A percentile compares a stretch with the other conserved stretches of the same genome.
phyloP scores from a whole-genome alignment of 1,140 invertebrate species.

The Ooceraea biroi region DNA sequence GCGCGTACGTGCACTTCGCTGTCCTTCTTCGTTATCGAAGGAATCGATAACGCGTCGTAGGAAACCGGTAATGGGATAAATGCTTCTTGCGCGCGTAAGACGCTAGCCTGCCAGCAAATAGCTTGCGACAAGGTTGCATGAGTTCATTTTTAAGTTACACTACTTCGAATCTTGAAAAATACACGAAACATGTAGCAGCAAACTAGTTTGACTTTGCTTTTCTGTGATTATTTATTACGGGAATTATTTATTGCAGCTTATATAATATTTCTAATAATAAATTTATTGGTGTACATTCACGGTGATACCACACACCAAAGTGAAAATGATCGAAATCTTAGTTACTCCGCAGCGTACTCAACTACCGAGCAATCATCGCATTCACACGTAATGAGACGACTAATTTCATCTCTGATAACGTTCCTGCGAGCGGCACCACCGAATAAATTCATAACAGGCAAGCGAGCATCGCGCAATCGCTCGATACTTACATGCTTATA shows the following conservation, averaged over 20 bases:
- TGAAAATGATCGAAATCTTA: background rate
- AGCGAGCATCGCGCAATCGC: constrained; percentile 36
- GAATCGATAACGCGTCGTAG: constrained; percentile 43
- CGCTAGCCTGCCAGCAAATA: background rate
- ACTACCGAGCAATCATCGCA: constrained; percentile 32
- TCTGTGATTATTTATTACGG: too few species aligned
- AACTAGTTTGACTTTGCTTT: too few species aligned
- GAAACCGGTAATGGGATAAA: constrained; percentile 38
- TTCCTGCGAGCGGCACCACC: background rate
- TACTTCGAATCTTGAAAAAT: background rate
- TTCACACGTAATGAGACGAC: constrained; percentile 10
- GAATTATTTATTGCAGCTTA: too few species aligned
- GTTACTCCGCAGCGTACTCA: background rate
- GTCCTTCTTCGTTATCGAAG: constrained; percentile 41
- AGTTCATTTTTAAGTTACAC: constrained; percentile 6
- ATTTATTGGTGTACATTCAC: background rate
- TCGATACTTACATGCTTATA: constrained; percentile 52
- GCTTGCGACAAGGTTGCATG: background rate
- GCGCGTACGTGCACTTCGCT: constrained; percentile 27
- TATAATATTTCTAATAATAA: background rate
- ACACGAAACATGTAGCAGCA: background rate
- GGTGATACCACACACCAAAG: background rate
- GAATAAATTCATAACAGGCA: constrained; percentile 38
- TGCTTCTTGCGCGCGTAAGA: constrained; percentile 1
- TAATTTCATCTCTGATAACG: constrained; percentile 22